Base-by-base conservation (phyloP, 2,797 vertebrate species). In the Spatula clypeata region DNA sequence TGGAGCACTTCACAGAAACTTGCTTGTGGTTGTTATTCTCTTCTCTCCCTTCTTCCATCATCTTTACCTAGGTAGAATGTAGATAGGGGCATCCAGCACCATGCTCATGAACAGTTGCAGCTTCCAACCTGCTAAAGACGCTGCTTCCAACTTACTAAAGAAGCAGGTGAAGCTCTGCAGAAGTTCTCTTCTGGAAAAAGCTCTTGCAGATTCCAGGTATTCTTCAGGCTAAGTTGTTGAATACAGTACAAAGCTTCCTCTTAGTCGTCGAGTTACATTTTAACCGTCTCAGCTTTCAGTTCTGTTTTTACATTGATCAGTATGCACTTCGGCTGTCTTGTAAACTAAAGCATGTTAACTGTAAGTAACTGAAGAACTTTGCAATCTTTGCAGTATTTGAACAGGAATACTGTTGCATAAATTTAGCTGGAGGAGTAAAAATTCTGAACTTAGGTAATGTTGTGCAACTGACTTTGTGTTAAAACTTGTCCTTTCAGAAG, bases 271-370 rank as follows among this genome's bases (percentile, higher is more conserved):
- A 7, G 58, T 81, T 92, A 36, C 12, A 77, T 49, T 94, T 90
- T 88, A 94, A 90, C 86, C 32, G 9, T 75, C 26, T 82, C 42
- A 17, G 20, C 38, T 95, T 81, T 94, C 73, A 53, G 40, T 88
- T 91, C 20, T 70, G 47, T 70, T 95, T 51, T 81, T 66, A 55
- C 0, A 0, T 47, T 85, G 21, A 65, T 77, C 26, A 17, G 3
- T 9, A 3, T 71, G 61, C 29, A 67, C 65, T 70, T 54, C 61
- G 60, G 34, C 58, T 61, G 15, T n/a, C 40, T 84, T 80, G 21
- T 55, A 14, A 53, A 20, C 8, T 61, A 42, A 34, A 10, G 64
- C 36, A 38, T 1, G 1, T 32, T 54, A 54, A 27, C 20, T 69
- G 45, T 55, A 65, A 69, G n/a, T 57, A 73, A 26, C 18, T 71